phyloP scores from a whole-genome alignment of 2,113 vertebrate genomes.

The Pimephales promelas region DNA sequence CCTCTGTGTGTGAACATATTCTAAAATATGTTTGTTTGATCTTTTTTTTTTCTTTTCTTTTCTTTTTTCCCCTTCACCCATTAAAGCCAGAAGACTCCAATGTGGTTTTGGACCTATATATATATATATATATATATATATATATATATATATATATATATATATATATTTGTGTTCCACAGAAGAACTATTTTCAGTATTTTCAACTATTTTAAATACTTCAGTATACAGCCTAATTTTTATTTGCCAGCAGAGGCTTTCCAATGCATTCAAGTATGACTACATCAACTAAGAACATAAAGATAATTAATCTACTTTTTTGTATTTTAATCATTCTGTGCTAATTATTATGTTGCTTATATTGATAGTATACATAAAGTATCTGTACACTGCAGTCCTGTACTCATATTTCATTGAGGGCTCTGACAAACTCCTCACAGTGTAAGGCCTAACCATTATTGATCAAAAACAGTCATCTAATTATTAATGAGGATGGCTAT shows the following conservation, averaged over 20 bases:
- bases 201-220: too few species aligned
- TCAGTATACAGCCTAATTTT: background rate
- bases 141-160: too few species aligned
- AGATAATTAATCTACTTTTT: background rate
- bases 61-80: too few species aligned
- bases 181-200: background rate
- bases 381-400: conserved; percentile 10
- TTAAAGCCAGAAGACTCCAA: background rate
- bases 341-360: background rate
- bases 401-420: conserved; percentile 14
- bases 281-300: background rate
- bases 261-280: background rate
- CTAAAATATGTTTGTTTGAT: background rate
- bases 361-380: background rate
- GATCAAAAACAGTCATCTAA: conserved; percentile 16
- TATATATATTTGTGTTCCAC: background rate
- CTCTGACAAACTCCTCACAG: conserved; percentile 22
- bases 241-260: background rate
- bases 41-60: background rate
- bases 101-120: conserved; percentile 1
- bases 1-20: background rate
- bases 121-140: too few species aligned
- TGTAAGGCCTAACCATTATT: conserved; percentile 21
- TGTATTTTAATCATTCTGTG: background rate
- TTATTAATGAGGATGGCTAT: background rate